Evolutionary conservation across 2,888 invertebrate genomes (phyloP).

Genomic region (Hydriomena furcata): DNA sequence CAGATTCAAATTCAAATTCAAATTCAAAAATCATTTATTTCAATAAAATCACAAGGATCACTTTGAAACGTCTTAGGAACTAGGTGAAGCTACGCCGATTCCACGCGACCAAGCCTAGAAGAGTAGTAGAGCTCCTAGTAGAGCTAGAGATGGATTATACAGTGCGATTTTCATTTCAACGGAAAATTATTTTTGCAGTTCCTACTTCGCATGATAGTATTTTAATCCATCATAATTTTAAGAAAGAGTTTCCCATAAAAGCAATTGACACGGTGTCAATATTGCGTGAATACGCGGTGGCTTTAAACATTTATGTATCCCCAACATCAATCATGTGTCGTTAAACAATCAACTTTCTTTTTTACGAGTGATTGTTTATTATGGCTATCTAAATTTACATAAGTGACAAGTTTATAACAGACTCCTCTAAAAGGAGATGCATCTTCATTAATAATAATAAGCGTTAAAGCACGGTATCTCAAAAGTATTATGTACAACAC

Average conservation of each 20-base stretch:
- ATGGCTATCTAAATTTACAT: constrained; percentile 45
- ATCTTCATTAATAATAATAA: constrained; percentile 28
- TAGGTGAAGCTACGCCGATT: no score
- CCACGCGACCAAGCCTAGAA: no score
- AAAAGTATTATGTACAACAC: no score
- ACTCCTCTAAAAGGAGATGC: constrained; percentile 32
- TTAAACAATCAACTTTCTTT: constrained; percentile 70
- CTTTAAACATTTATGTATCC: constrained; percentile 53
- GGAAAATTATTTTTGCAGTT: constrained; percentile 15
- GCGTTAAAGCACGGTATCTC: background rate
- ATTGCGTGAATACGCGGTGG: constrained; percentile 55
- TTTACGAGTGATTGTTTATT: constrained; percentile 47
- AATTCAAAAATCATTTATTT: no score
- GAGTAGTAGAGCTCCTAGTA: no score
- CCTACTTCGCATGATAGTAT: constrained; percentile 15
- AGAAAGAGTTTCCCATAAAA: constrained; percentile 26
- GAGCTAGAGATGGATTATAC: background rate
- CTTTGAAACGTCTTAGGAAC: no score
- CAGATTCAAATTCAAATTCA: no score
- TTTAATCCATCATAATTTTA: constrained; percentile 14
- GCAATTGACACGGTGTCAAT: constrained; percentile 29
- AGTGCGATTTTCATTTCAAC: background rate
- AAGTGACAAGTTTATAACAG: constrained; percentile 40
- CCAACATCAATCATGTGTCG: constrained; percentile 59
- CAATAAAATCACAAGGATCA: no score